Base-by-base conservation (phyloP, 2,797 vertebrate genomes). In the Carduelis carduelis region DNA sequence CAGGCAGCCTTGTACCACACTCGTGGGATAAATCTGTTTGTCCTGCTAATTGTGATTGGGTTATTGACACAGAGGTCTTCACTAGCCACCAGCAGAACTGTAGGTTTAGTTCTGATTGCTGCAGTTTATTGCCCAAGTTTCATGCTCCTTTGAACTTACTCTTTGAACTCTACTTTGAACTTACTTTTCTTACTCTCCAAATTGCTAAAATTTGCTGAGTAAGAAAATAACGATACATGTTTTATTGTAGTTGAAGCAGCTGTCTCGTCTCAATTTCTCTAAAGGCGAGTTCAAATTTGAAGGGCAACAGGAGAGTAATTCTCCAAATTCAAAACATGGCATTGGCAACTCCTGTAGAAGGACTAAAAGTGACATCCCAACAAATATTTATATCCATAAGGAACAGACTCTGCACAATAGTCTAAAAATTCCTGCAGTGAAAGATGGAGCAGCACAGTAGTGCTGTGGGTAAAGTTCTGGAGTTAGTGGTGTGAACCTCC, bases 311-410 rank as follows among this genome's bases (percentile, higher is more conserved):
- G 11, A 71, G 41, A 41, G 6, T 50, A 56, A 30, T 47, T 75
- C 23, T 87, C 46, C n/a, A 56, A 34, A 32, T 32, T 50, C 41
- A 60, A 41, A 64, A 21, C 37, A 20, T 12, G 21, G 39, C 63
- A 26, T 14, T 26, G 59, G 47, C 57, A 47, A 4, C 8, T 50
- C 28, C 56, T 70, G 0, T 13, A 5, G 9, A 37, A 47, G 39
- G 35, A 28, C n/a, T 35, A 4, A 2, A 56, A 64, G 27, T 7
- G 61, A 6, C 14, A 3, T 9, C 15, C 28, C 17, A 30, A 18
- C 21, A 20, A 32, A 14, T 3, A 11, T 8, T 53, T 17, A 0
- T 6, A 20, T 87, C 14, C 24, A 0, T 5, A 6, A 14, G 82
- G 66, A 39, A 3, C n/a, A 11, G 43, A 1, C 44, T 59, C 12